Conservation (phyloP, 1,140 invertebrate species). For the Zophobas atratus region DNA sequence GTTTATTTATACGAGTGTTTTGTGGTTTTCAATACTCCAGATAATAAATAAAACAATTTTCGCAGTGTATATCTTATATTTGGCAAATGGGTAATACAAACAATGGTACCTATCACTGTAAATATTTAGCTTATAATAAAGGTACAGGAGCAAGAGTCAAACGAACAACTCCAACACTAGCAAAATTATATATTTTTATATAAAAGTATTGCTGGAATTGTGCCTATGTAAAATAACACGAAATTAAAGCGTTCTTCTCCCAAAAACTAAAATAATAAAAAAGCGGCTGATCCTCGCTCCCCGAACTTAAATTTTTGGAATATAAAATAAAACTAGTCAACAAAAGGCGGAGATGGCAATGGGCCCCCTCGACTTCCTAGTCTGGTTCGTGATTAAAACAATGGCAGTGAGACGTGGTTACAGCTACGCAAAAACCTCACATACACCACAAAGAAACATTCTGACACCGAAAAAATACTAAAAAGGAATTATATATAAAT, state of each 20-base stretch:
- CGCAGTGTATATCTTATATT: slow-evolving; percentile 41
- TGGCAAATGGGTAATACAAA: slow-evolving; percentile 42
- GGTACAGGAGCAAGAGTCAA: slow-evolving; percentile 30
- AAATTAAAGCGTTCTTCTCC: slow-evolving; percentile 9
- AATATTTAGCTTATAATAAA: slow-evolving; percentile 39
- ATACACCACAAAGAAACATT: no score
- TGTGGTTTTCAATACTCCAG: no score
- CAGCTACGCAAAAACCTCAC: no score
- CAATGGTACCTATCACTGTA: slow-evolving; percentile 35
- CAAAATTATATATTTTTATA: slow-evolving; percentile 14
- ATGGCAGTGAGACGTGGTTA: neutral
- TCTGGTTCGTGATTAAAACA: neutral
- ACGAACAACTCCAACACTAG: slow-evolving; percentile 16
- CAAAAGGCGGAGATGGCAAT: slow-evolving; percentile 10
- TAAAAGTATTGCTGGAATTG: slow-evolving; percentile 11
- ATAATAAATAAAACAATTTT: neutral
- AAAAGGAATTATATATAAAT: no score
- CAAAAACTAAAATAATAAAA: neutral
- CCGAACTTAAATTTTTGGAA: slow-evolving; percentile 3
- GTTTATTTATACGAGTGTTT: no score
- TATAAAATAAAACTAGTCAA: slow-evolving; percentile 20
- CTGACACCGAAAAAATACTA: no score
- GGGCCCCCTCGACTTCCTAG: neutral
- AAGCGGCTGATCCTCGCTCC: slow-evolving; percentile 27
- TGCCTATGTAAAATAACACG: neutral